Conservation (phyloP, 2,797 vertebrate genomes). For the Pangasius sanitwongsei region DNA sequence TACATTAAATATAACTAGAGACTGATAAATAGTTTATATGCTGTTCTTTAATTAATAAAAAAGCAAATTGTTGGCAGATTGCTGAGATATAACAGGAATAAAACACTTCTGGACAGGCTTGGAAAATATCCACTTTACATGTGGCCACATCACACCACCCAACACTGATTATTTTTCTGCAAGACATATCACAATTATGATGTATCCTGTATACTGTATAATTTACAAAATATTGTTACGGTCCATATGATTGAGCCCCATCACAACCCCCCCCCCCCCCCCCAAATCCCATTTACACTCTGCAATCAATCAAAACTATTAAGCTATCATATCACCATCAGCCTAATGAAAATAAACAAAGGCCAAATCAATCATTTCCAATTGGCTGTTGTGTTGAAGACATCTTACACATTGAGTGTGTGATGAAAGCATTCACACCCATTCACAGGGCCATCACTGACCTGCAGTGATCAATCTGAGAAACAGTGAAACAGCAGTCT, state of each 20-base stretch:
- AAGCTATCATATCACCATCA: neutral
- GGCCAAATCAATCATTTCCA: slow-evolving; percentile 4
- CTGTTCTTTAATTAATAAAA: neutral
- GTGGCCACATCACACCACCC: neutral
- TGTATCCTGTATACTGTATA: neutral
- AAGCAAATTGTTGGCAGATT: neutral
- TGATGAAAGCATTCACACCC: slow-evolving; percentile 27
- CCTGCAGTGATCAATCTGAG: neutral
- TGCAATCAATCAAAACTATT: slow-evolving; percentile 9
- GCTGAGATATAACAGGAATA: neutral
- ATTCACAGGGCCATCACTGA: slow-evolving; percentile 14
- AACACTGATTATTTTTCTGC: neutral
- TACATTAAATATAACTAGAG: neutral
- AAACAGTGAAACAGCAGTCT: neutral
- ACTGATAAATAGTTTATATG: neutral
- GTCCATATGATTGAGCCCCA: too few species aligned
- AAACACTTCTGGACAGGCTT: neutral
- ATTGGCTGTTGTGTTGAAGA: neutral
- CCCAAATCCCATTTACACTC: slow-evolving; percentile 1
- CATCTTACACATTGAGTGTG: neutral
- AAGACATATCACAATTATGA: neutral
- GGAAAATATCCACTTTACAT: neutral
- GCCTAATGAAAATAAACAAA: slow-evolving; percentile 13
- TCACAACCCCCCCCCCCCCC: neutral
- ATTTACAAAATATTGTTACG: neutral